phyloP scores from a whole-genome alignment of 2,797 vertebrate genomes.

The Dipus sagitta region DNA sequence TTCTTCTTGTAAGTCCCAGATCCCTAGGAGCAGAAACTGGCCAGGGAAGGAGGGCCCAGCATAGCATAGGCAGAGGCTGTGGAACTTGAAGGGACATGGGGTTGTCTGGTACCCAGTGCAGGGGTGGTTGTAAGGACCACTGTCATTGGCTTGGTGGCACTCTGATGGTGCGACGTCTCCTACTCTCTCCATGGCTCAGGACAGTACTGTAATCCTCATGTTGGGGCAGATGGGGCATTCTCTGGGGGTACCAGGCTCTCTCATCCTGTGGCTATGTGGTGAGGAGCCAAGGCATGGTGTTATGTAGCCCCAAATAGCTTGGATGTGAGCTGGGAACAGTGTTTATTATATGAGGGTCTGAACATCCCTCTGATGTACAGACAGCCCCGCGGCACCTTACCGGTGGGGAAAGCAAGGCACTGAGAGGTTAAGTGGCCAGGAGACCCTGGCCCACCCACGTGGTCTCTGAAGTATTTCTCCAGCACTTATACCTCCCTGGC shows the following conservation, averaged over 20 bases:
- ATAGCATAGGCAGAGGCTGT: not conserved
- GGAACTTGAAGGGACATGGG: not conserved
- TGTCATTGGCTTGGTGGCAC: not conserved
- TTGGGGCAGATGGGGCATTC: too few species aligned
- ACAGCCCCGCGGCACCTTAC: fast-evolving
- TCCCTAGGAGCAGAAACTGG: not conserved
- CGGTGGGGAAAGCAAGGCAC: not conserved
- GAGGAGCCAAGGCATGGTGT: not conserved
- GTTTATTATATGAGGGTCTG: fast-evolving
- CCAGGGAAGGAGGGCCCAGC: not conserved
- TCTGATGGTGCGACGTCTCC: not conserved
- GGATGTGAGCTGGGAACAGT: not conserved
- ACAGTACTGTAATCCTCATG: not conserved
- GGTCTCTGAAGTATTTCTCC: not conserved
- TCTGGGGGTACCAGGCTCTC: not conserved
- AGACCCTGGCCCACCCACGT: not conserved
- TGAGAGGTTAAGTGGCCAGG: not conserved
- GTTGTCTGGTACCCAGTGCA: not conserved
- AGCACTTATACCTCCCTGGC: not conserved
- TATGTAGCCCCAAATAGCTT: not conserved
- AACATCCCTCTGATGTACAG: not conserved
- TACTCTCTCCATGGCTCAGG: not conserved
- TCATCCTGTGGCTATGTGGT: not conserved
- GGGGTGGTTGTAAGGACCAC: too few species aligned
- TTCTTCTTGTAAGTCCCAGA: not conserved